Evolutionary conservation across 2,888 invertebrate genomes (phyloP), one percentile per base, ranked within the genome.

Genomic region (Tinea semifulvella): DNA sequence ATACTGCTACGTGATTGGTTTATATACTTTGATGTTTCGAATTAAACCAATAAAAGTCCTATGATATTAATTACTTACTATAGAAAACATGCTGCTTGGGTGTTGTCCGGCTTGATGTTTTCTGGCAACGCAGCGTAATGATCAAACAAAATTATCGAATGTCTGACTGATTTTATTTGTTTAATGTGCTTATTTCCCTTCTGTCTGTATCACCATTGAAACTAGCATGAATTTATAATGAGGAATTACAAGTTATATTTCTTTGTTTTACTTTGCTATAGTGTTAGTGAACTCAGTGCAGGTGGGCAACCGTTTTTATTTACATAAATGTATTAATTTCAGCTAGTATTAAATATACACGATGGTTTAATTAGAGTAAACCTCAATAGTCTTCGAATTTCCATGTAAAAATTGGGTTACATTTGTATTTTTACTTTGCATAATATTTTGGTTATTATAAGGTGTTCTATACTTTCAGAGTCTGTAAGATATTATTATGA

Each of bases 141-240:
- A 79, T 79, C 65, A 75, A 79, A 76, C 76, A 71, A 58, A 62
- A 65, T 63, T 59, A 10, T 3, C 10, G 16, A 35, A 35, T 36
- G 16, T 18, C 49, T 68, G 61, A 69, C 59, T 67, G 61, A 53
- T 58, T 56, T 43, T 48, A 48, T 53, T 49, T 48, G 52, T 53
- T 58, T 44, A 49, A 43, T 45, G 50, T 42, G 43, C 11, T 44
- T 45, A 49, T 27, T 27, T 27, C 6, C 4, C 3, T 2, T 11
- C 13, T n/a, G n/a, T n/a, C n/a, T 6, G 7, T 14, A 14, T 13
- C 31, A 14, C 13, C 7, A 52, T 52, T 51, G 46, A 51, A 50
- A 49, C 52, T 65, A 68, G 48, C 61, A 80, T 80, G 79, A 76
- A 63, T 76, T 76, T 76, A 80, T 74, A 72, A 80, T 80, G 79